These are phyloP conservation scores for Graphium colonna DNA, from an alignment of 2,888 invertebrate species.

Conservation along the genomic window DNA sequence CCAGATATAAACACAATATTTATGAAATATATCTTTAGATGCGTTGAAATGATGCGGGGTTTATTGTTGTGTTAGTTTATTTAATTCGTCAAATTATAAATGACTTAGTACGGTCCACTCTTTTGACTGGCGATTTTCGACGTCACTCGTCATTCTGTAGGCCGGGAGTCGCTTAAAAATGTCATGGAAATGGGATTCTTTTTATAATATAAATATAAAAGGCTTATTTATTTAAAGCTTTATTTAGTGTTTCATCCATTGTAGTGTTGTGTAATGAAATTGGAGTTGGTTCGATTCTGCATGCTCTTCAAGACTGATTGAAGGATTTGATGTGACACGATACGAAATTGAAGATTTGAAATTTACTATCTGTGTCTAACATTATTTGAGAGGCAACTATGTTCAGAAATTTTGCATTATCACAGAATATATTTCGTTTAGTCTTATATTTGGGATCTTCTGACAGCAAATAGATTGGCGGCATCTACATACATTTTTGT, in stretches of 20 bases:
- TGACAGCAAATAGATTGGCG: no score
- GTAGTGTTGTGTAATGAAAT: slow-evolving; percentile 58
- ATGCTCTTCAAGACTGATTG: not conserved
- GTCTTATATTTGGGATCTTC: not conserved
- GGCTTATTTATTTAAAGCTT: slow-evolving; percentile 42
- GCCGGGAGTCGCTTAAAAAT: slow-evolving; percentile 29
- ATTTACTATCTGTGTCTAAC: no score
- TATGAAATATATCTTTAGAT: slow-evolving; percentile 46
- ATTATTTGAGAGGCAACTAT: no score
- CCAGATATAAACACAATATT: slow-evolving; percentile 37
- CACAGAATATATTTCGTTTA: no score
- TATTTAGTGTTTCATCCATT: slow-evolving; percentile 64
- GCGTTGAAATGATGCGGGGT: slow-evolving; percentile 30
- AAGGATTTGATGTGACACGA: not conserved
- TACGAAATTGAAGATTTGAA: not conserved
- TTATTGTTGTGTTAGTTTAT: slow-evolving; percentile 38
- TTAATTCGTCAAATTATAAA: slow-evolving; percentile 51
- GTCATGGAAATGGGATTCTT: slow-evolving; percentile 32
- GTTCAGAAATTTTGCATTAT: no score
- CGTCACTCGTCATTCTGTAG: slow-evolving; percentile 28
- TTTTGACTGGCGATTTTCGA: slow-evolving; percentile 42
- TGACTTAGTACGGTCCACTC: slow-evolving; percentile 43
- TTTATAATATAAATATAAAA: slow-evolving; percentile 32
- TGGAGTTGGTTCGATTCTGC: slow-evolving; percentile 19
- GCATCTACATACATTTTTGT: not conserved